Evolutionary conservation across 2,113 vertebrate species (phyloP).

Genomic region (Kobus ellipsiprymnus): DNA sequence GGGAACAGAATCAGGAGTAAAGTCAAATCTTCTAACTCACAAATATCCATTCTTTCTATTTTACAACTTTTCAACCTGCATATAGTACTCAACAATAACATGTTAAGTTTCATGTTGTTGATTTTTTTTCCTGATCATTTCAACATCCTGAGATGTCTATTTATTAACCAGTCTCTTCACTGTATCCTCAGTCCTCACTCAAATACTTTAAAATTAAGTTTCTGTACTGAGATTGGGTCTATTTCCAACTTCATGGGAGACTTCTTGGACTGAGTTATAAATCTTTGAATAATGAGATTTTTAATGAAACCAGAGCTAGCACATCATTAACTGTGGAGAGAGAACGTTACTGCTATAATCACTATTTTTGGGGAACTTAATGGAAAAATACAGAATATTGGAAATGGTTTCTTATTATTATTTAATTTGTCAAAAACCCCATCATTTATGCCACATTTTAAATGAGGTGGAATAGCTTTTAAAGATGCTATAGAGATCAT

Average conservation of each 20-base stretch:
- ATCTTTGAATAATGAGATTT: conserved; percentile 81
- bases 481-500: conserved; percentile 70
- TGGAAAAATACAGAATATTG: conserved; percentile 76
- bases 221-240: conserved; percentile 51
- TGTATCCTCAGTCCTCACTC: not conserved
- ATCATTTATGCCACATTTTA: conserved; percentile 65
- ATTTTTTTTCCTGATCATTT: not conserved
- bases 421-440: conserved; percentile 78
- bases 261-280: conserved; percentile 74
- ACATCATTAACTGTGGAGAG: conserved; percentile 75
- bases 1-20: not conserved
- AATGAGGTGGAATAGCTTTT: conserved; percentile 73
- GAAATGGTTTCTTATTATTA: conserved; percentile 76
- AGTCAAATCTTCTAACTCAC: not conserved
- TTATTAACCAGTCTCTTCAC: not conserved
- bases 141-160: not conserved
- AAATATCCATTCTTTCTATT: not conserved
- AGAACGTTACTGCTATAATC: conserved; percentile 69
- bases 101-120: not conserved
- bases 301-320: conserved; percentile 78
- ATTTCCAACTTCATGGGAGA: conserved; percentile 59
- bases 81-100: not conserved
- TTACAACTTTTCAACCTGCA: not conserved
- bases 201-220: conserved; percentile 31
- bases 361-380: conserved; percentile 66